Percentiles rank a stretch among this genome's conserved stretches.
phyloP scores from a whole-genome alignment of 53 echinoderm and acorn worm genomes.

The Holothuria leucospilota region DNA sequence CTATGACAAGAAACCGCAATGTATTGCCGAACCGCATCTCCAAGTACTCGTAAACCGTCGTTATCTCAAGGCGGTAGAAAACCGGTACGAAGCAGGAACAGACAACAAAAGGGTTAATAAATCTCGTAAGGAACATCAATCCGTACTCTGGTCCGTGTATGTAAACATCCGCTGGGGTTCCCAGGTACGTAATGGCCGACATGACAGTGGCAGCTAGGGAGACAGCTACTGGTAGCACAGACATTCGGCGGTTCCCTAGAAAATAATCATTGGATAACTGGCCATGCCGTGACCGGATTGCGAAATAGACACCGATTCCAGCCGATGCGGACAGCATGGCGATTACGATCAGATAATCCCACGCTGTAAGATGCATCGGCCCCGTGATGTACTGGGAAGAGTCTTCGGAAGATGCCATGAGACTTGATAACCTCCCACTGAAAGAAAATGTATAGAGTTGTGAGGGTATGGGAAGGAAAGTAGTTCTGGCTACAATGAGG shows the following conservation, averaged over 20 bases:
- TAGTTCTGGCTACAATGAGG: no score
- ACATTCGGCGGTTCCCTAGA: constrained; percentile 35
- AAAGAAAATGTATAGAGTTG: no score
- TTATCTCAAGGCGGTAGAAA: constrained; percentile 21
- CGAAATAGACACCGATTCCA: constrained; percentile 32
- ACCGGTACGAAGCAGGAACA: constrained; percentile 22
- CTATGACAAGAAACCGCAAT: constrained; percentile 18
- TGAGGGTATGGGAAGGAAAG: no score
- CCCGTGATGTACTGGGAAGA: neutral
- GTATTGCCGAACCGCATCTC: constrained; percentile 39
- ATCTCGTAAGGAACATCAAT: neutral
- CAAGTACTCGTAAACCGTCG: constrained; percentile 37
- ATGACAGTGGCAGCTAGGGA: constrained; percentile 30
- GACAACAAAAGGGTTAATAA: neutral
- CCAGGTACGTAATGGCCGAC: constrained; percentile 46
- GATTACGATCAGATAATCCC: constrained; percentile 20
- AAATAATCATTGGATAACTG: constrained; percentile 45
- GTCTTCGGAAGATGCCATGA: neutral
- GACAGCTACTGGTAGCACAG: constrained; percentile 18
- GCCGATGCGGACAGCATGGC: constrained; percentile 21
- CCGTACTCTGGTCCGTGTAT: constrained; percentile 17
- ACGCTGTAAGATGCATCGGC: neutral
- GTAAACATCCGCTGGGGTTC: constrained; percentile 36
- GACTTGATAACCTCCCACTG: no score
- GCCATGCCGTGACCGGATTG: neutral